Evolutionary conservation across 2,797 vertebrate genomes (phyloP).

Genomic region (Micrastur ruficollis): DNA sequence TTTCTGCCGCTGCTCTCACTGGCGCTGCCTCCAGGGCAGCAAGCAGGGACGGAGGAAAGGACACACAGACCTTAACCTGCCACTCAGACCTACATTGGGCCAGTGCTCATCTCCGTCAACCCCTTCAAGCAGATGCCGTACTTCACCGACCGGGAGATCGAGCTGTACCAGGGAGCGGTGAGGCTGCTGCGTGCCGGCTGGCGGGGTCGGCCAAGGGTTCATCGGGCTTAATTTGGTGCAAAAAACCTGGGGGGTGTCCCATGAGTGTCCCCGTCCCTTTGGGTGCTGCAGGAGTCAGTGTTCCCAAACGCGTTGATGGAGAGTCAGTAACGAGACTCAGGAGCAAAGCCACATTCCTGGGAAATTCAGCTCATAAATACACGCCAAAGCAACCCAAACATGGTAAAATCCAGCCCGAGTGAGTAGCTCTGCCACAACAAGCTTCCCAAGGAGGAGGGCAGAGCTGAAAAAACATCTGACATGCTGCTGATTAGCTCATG

Average conservation of each 20-base stretch:
- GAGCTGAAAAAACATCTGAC: fast-evolving
- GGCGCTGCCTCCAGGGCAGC: fast-evolving
- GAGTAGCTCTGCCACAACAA: not conserved
- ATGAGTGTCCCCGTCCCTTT: not conserved
- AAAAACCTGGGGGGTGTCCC: not conserved
- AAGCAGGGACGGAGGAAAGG: not conserved
- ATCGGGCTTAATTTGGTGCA: not conserved
- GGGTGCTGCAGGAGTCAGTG: not conserved
- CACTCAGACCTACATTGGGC: conserved; percentile 91
- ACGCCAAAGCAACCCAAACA: not conserved
- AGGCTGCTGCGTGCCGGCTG: conserved; percentile 27
- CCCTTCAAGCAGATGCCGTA: conserved; percentile 99
- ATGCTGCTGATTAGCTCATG: not conserved
- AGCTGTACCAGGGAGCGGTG: conserved; percentile 96
- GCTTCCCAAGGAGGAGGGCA: not conserved
- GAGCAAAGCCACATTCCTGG: not conserved
- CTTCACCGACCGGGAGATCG: conserved; percentile 92
- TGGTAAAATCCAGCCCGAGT: not conserved
- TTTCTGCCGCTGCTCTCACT: not conserved
- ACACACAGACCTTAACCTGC: conserved; percentile 74
- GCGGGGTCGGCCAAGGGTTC: not conserved
- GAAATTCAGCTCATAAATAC: not conserved
- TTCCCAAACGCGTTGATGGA: not conserved
- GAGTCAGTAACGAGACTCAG: not conserved
- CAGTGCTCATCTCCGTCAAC: conserved; percentile 94